A percentile compares a stretch with the other conserved stretches of the same genome.
Conservation (phyloP, 2,113 vertebrate genomes). For the Centrocercus urophasianus region DNA sequence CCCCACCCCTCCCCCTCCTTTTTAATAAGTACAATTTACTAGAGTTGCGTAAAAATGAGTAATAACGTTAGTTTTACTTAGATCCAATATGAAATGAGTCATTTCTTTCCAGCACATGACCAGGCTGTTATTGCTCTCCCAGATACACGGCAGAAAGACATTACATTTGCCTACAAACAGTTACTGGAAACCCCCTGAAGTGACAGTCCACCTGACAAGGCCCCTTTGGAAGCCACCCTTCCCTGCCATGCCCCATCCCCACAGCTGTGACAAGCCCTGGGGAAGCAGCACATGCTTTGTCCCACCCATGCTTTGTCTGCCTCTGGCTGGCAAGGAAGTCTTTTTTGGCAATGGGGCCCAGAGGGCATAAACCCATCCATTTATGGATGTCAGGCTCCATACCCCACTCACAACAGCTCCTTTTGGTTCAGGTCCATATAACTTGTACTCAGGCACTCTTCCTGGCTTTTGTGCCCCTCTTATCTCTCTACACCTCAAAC, state of each 20-base stretch:
- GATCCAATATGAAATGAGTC: slow-evolving; percentile 32
- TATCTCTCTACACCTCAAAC: not conserved
- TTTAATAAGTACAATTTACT: slow-evolving; percentile 55
- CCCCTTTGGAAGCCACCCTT: slow-evolving; percentile 16
- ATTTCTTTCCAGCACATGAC: slow-evolving; percentile 64
- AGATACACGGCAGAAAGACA: slow-evolving; percentile 1
- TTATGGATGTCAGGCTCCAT: slow-evolving; percentile 43
- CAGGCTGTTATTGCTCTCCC: slow-evolving; percentile 32
- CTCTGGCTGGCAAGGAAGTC: not conserved
- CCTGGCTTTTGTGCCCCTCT: not conserved
- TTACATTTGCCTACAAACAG: slow-evolving; percentile 27
- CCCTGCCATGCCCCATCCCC: slow-evolving; percentile 32
- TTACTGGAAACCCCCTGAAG: not conserved
- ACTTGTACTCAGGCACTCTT: not conserved
- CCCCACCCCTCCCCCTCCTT: not conserved
- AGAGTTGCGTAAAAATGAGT: slow-evolving; percentile 64
- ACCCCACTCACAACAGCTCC: not conserved
- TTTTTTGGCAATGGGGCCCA: not conserved
- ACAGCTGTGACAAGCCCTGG: slow-evolving; percentile 15
- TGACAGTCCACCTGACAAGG: slow-evolving; percentile 34
- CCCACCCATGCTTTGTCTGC: slow-evolving; percentile 6
- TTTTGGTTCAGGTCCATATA: not conserved
- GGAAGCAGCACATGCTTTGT: slow-evolving; percentile 12
- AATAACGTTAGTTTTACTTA: slow-evolving; percentile 41
- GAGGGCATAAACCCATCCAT: slow-evolving; percentile 22